Percentiles rank a stretch among this genome's conserved stretches.
Conservation (phyloP, 2,113 vertebrate species). For the Gobius niger region DNA sequence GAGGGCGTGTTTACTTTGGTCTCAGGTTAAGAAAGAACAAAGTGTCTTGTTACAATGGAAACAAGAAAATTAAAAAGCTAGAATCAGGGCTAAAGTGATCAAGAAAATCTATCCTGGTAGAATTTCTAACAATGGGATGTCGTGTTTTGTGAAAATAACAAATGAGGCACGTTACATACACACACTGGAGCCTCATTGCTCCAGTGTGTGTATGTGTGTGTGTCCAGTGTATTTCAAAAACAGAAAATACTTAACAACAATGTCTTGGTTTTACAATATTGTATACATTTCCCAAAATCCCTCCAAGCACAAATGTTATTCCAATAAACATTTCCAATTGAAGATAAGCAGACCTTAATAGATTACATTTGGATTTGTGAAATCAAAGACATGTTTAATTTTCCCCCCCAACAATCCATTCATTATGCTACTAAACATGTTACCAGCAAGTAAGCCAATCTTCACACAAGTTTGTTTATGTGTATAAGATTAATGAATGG, state of each 20-base stretch:
- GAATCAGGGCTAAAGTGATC: neutral
- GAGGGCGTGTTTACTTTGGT: slow-evolving; percentile 2
- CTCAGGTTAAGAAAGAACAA: neutral
- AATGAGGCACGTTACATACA: neutral
- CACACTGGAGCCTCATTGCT: neutral
- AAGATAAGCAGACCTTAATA: neutral
- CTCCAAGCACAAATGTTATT: neutral
- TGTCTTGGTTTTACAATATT: neutral
- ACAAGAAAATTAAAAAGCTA: neutral
- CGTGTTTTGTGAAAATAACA: neutral
- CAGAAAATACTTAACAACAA: neutral
- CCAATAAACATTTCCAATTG: neutral
- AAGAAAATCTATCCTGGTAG: neutral
- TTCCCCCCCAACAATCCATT: neutral
- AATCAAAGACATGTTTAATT: neutral
- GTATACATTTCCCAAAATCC: neutral
- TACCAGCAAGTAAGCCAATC: neutral
- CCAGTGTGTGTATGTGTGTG: neutral
- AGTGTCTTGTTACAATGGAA: neutral
- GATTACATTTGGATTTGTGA: neutral
- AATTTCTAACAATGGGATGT: neutral
- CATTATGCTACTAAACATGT: neutral
- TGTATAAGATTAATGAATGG: neutral
- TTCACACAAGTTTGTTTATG: slow-evolving; percentile 6
- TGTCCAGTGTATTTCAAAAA: neutral